These are phyloP conservation scores for Drosophila anomalata DNA, from an alignment of 2,888 invertebrate species.

Conservation along the genomic window DNA sequence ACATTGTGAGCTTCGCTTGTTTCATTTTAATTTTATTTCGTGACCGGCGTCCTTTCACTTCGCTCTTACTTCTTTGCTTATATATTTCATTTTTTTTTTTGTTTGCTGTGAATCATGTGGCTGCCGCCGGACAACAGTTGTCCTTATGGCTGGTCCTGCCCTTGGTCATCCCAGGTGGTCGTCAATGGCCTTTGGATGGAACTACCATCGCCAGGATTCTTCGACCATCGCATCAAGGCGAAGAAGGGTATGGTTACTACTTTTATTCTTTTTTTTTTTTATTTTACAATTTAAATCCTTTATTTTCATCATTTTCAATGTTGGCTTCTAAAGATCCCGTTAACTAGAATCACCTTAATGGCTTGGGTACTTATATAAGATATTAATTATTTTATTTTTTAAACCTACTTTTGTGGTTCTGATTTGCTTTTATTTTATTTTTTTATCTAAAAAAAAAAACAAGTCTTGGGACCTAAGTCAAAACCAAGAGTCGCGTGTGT, in stretches of 20 bases:
- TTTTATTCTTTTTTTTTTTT: not conserved
- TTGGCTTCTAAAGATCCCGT: no score
- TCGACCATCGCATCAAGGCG: conserved; percentile 7
- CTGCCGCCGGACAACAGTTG: conserved; percentile 58
- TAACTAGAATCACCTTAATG: no score
- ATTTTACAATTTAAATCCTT: not conserved
- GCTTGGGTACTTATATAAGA: no score
- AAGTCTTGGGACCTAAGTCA: no score
- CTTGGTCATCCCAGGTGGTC: conserved; percentile 66
- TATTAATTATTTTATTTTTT: no score
- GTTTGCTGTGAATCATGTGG: conserved; percentile 35
- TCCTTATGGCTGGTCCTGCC: conserved; percentile 62
- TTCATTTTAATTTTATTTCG: conserved; percentile 27
- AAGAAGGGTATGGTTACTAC: conserved; percentile 20
- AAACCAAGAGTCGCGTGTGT: no score
- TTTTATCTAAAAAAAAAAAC: no score
- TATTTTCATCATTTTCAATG: no score
- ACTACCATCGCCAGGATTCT: conserved; percentile 23
- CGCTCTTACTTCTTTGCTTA: not conserved
- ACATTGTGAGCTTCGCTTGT: conserved; percentile 20
- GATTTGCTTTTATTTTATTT: no score
- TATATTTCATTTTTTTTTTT: not conserved
- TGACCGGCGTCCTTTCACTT: not conserved
- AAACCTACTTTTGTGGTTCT: no score
- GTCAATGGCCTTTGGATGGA: conserved; percentile 40